Percentiles rank a stretch among this genome's conserved stretches.
Conservation (phyloP, 1,140 invertebrate species). For the Drosophila pachea region DNA sequence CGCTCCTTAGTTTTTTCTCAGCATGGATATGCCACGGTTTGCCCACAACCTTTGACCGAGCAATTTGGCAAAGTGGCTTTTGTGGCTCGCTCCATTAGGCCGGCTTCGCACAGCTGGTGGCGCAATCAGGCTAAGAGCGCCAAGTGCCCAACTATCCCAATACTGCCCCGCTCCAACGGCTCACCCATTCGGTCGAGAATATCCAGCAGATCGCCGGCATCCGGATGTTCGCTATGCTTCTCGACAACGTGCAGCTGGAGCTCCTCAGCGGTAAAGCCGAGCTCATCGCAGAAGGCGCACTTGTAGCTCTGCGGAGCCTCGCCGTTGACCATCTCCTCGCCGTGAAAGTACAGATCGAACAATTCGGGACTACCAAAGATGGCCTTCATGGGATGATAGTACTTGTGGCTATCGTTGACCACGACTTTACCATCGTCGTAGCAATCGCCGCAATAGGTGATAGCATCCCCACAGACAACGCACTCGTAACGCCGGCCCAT, state of each 20-base stretch:
- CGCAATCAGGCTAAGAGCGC: constrained; percentile 7
- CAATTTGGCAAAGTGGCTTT: constrained; percentile 46
- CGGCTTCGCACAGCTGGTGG: not conserved
- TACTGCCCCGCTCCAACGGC: no score
- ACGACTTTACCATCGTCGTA: constrained; percentile 28
- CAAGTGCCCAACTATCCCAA: no score
- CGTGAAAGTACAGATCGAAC: constrained; percentile 43
- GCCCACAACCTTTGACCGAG: constrained; percentile 3
- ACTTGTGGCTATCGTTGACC: constrained; percentile 35
- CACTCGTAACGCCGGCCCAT: constrained; percentile 44
- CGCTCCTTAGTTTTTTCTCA: no score
- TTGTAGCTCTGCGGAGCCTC: constrained; percentile 52
- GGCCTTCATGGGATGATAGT: constrained; percentile 58
- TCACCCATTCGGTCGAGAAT: constrained; percentile 41
- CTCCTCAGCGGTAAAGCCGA: constrained; percentile 42
- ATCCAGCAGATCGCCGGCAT: constrained; percentile 30
- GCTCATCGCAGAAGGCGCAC: constrained; percentile 47
- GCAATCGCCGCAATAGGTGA: constrained; percentile 46
- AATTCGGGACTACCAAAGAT: constrained; percentile 23
- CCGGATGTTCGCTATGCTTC: constrained; percentile 32
- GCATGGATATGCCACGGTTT: no score
- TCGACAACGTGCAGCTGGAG: constrained; percentile 41
- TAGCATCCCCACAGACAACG: constrained; percentile 31
- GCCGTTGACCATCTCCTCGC: constrained; percentile 37
- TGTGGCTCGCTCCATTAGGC: constrained; percentile 24